Conservation (phyloP, 2,113 vertebrate genomes). For the Mixornis gularis region DNA sequence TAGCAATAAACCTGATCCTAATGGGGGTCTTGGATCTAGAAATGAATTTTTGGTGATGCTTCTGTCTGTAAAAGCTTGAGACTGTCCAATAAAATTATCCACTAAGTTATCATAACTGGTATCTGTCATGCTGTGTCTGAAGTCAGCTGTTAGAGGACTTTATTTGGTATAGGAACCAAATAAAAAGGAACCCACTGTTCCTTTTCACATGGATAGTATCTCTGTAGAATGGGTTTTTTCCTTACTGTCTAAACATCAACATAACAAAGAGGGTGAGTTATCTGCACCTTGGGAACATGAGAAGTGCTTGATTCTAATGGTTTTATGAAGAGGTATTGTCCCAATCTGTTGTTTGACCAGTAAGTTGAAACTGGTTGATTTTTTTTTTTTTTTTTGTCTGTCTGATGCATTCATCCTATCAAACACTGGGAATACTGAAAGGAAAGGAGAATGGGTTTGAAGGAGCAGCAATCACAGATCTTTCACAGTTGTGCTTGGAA, state of each 20-base stretch:
- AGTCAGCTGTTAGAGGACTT: background rate
- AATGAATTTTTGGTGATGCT: background rate
- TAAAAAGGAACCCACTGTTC: background rate
- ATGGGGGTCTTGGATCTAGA: background rate
- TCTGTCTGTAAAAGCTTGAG: background rate
- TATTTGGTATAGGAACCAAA: too few species aligned
- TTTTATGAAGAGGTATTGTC: background rate
- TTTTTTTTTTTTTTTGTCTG: background rate
- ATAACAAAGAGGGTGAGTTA: background rate
- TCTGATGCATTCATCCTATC: background rate
- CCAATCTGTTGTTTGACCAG: background rate
- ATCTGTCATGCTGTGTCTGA: background rate
- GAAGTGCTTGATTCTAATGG: background rate
- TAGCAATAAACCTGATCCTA: background rate
- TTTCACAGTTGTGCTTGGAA: background rate
- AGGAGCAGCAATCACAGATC: background rate
- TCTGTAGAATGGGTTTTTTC: background rate
- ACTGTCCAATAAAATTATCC: background rate
- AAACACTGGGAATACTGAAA: background rate
- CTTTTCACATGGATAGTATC: background rate
- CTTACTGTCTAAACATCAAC: background rate
- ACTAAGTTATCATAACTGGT: background rate
- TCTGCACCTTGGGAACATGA: background rate
- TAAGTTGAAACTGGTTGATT: background rate
- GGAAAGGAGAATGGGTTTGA: background rate